Conservation (phyloP, 2,797 vertebrate species). For the Lemur catta region DNA sequence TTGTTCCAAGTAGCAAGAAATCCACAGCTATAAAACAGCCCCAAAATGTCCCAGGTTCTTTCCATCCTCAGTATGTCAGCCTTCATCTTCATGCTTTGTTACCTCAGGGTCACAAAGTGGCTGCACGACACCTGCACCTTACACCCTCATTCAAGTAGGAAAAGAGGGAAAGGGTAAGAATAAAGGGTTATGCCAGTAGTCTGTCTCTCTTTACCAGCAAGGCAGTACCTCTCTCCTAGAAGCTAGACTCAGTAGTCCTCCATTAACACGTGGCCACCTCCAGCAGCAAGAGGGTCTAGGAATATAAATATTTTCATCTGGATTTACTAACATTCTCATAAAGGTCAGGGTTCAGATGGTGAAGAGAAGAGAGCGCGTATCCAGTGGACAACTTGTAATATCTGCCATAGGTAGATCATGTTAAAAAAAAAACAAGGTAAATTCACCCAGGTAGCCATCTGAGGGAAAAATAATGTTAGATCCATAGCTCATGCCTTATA, state of each 20-base stretch:
- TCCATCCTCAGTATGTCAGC: too few relatives aligned
- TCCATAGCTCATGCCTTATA: not conserved
- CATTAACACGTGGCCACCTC: fast-evolving
- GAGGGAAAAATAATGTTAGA: not conserved
- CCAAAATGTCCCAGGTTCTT: not conserved
- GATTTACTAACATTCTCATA: not conserved
- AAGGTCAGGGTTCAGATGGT: not conserved
- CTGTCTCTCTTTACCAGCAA: not conserved
- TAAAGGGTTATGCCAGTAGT: not conserved
- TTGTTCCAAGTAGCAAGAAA: not conserved
- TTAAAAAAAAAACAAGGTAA: not conserved
- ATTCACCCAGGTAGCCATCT: not conserved
- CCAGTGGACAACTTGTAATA: not conserved
- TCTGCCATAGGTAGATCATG: not conserved
- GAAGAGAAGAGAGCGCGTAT: not conserved
- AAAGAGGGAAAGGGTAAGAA: not conserved
- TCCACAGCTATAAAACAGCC: not conserved
- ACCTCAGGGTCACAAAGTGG: not conserved
- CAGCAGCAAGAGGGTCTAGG: not conserved
- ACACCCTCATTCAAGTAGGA: not conserved
- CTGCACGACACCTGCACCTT: not conserved
- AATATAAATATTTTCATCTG: not conserved
- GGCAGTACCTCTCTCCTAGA: not conserved
- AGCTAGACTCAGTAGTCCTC: not conserved
- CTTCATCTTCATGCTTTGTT: not conserved